A percentile compares a stretch with the other conserved stretches of the same genome.
Evolutionary conservation across 2,888 invertebrate genomes (phyloP).

Genomic region (Plusia festucae): DNA sequence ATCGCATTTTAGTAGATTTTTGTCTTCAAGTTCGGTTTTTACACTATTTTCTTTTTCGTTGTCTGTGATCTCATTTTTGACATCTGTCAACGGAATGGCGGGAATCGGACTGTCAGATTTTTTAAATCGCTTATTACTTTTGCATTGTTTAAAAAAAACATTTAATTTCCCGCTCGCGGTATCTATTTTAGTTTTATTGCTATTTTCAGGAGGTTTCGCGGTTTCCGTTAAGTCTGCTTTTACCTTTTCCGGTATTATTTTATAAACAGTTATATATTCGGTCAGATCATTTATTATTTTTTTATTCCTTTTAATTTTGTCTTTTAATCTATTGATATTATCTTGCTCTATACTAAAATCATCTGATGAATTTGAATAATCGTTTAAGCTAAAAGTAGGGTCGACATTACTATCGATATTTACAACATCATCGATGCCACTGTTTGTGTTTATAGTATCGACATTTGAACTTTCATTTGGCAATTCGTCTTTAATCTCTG

Average conservation of each 20-base stretch:
- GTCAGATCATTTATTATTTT: slow-evolving; percentile 41
- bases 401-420: slow-evolving; percentile 22
- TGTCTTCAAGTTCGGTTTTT: slow-evolving; percentile 15
- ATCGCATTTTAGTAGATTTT: slow-evolving; percentile 47
- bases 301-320: slow-evolving; percentile 17
- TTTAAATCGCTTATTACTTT: slow-evolving; percentile 48
- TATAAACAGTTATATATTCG: slow-evolving; percentile 64
- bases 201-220: slow-evolving; percentile 11
- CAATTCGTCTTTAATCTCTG: slow-evolving; percentile 27
- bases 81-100: slow-evolving; percentile 32
- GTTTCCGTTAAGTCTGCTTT: slow-evolving; percentile 3
- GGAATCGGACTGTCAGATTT: slow-evolving; percentile 22
- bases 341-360: slow-evolving; percentile 7
- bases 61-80: slow-evolving; percentile 32
- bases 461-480: slow-evolving; percentile 20
- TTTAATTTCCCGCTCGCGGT: slow-evolving; percentile 42
- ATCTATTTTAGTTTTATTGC: slow-evolving; percentile 32
- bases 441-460: slow-evolving; percentile 36
- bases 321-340: slow-evolving; percentile 11
- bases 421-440: slow-evolving; percentile 17
- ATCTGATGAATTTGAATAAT: slow-evolving; percentile 9
- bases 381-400: slow-evolving; percentile 16
- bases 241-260: slow-evolving; percentile 52
- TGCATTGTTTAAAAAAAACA: slow-evolving; percentile 65
- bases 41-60: slow-evolving; percentile 24